Percentiles rank a stretch among this genome's conserved stretches.
phyloP scores from a whole-genome alignment of 1,140 invertebrate species.

The Drosophila asahinai region DNA sequence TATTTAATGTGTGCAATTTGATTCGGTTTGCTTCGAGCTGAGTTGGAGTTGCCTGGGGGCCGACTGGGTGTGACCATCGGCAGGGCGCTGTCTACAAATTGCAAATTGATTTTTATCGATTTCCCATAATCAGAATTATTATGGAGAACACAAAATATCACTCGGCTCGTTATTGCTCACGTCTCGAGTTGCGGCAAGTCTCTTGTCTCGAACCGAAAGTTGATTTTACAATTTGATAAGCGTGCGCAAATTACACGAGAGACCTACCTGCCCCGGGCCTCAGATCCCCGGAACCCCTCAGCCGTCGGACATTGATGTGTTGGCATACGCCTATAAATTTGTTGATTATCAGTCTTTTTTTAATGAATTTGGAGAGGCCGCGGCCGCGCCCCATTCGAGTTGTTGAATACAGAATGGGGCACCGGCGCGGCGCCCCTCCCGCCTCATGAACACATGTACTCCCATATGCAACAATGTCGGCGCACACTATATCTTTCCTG shows the following conservation, averaged over 20 bases:
- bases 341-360: conserved; percentile 73
- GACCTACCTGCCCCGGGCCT: conserved; percentile 62
- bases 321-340: conserved; percentile 80
- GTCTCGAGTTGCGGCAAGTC: conserved; percentile 58
- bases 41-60: conserved; percentile 15
- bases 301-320: conserved; percentile 68
- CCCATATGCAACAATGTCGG: conserved; percentile 51
- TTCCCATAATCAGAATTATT: conserved; percentile 77
- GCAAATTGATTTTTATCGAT: conserved; percentile 82
- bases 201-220: conserved; percentile 71
- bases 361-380: conserved; percentile 71
- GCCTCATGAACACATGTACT: conserved; percentile 30
- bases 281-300: not conserved
- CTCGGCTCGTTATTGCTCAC: conserved; percentile 73
- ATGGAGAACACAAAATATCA: conserved; percentile 77
- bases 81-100: conserved; percentile 70
- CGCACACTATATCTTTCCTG: conserved; percentile 38
- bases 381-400: conserved; percentile 50
- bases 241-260: conserved; percentile 78
- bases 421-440: conserved; percentile 14
- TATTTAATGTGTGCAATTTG: conserved; percentile 14
- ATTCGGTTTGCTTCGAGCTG: conserved; percentile 8
- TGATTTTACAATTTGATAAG: conserved; percentile 82
- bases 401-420: conserved; percentile 44
- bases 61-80: conserved; percentile 59